These are phyloP conservation scores for Lepidurus packardi DNA, from an alignment of 1,140 invertebrate species.

Conservation along the genomic window DNA sequence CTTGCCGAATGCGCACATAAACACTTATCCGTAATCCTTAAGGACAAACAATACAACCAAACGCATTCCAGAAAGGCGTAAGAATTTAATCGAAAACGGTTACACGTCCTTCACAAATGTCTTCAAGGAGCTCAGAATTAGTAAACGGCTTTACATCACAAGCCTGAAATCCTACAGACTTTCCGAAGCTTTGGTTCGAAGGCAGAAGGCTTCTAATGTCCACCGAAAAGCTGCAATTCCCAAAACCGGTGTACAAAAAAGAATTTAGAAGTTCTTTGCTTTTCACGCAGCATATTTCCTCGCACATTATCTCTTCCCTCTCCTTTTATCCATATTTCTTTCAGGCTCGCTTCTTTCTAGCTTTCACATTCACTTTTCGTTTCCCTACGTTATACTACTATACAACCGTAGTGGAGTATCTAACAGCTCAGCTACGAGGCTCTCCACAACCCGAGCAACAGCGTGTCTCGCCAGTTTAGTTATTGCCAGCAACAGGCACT, in stretches of 20 bases:
- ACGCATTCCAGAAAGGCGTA: too few species aligned
- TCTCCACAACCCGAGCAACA: slow-evolving; percentile 1
- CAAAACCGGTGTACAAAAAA: not conserved
- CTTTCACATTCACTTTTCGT: slow-evolving; percentile 14
- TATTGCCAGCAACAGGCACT: not conserved
- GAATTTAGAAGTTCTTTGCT: not conserved
- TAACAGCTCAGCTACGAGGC: not conserved
- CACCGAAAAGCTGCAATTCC: too few species aligned
- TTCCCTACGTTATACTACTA: not conserved
- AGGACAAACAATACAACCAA: too few species aligned
- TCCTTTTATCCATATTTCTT: not conserved
- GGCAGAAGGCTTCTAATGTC: too few species aligned
- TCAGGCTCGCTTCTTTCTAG: not conserved
- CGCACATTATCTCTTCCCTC: not conserved
- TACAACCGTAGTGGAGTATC: not conserved
- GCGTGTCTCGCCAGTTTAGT: not conserved
- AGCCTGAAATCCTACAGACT: too few species aligned
- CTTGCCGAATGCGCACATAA: too few species aligned
- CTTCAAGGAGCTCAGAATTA: too few species aligned
- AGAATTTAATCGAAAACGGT: too few species aligned
- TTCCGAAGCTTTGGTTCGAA: too few species aligned
- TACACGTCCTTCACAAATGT: too few species aligned
- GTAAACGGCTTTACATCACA: too few species aligned
- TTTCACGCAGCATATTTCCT: not conserved
- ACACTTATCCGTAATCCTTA: too few species aligned